Evolutionary conservation across 2,113 vertebrate genomes (phyloP).

Genomic region (Dolichotis patagonum): DNA sequence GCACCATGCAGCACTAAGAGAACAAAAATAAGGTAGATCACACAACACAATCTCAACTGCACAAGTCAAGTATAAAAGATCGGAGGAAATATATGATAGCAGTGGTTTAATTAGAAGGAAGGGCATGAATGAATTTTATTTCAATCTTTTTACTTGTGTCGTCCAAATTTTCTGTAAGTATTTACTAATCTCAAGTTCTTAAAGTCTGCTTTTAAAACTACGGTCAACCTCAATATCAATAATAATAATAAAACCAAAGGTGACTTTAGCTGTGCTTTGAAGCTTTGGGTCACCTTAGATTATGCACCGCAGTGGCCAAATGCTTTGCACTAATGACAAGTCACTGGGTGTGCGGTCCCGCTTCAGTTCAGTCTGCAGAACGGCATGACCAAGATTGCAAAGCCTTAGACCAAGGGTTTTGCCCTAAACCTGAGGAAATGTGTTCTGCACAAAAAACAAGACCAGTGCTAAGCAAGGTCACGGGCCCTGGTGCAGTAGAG

Average conservation of each 20-base stretch:
- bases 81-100: not conserved
- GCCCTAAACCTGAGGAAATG: not conserved
- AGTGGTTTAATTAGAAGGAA: not conserved
- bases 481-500: fast-evolving
- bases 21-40: not conserved
- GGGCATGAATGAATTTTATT: not conserved
- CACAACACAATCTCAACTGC: not conserved
- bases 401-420: not conserved
- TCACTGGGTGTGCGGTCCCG: fast-evolving
- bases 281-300: not conserved
- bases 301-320: not conserved
- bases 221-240: not conserved
- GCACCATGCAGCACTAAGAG: not conserved
- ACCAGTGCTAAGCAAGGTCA: not conserved
- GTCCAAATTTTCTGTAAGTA: not conserved
- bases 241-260: not conserved
- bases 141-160: not conserved
- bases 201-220: not conserved
- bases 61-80: not conserved
- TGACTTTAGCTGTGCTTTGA: not conserved
- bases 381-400: not conserved
- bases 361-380: too few species aligned
- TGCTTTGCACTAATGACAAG: not conserved
- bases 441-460: not conserved
- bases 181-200: not conserved